Conservation (phyloP, 2,113 vertebrate genomes). For the Cinclus mexicanus region DNA sequence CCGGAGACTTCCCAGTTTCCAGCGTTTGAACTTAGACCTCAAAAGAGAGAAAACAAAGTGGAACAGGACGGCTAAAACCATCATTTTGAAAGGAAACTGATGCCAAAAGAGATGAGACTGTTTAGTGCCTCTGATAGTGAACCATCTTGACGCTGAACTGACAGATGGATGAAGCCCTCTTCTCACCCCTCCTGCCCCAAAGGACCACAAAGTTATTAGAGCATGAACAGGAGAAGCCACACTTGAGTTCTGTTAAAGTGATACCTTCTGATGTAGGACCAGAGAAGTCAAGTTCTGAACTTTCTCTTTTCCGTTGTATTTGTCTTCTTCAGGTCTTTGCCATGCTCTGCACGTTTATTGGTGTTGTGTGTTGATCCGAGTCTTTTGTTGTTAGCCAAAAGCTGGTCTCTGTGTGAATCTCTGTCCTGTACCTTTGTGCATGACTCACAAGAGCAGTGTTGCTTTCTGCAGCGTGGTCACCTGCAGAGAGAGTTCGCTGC, state of each 20-base stretch:
- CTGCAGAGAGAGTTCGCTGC: not conserved
- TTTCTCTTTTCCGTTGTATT: not conserved
- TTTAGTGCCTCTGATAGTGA: conserved; percentile 58
- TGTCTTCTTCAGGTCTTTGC: conserved; percentile 39
- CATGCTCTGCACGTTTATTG: conserved; percentile 74
- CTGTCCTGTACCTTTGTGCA: not conserved
- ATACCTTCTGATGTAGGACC: not conserved
- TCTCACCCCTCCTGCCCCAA: not conserved
- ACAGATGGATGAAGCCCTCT: not conserved
- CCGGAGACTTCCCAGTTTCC: conserved; percentile 90
- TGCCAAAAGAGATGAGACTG: conserved; percentile 50
- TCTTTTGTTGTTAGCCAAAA: conserved; percentile 16
- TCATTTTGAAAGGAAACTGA: not conserved
- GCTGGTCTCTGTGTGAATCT: not conserved
- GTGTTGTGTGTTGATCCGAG: conserved; percentile 29
- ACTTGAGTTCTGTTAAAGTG: not conserved
- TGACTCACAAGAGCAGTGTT: not conserved
- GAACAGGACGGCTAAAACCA: conserved; percentile 48
- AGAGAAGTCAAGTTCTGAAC: conserved; percentile 9
- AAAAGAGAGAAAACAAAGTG: conserved; percentile 59
- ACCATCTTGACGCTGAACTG: not conserved
- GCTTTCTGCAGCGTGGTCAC: not conserved
- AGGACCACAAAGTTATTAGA: not conserved
- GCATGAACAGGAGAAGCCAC: conserved; percentile 43
- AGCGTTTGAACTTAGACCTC: conserved; percentile 89